Conservation (phyloP, 2,113 vertebrate species). For the Manacus vitellinus region DNA sequence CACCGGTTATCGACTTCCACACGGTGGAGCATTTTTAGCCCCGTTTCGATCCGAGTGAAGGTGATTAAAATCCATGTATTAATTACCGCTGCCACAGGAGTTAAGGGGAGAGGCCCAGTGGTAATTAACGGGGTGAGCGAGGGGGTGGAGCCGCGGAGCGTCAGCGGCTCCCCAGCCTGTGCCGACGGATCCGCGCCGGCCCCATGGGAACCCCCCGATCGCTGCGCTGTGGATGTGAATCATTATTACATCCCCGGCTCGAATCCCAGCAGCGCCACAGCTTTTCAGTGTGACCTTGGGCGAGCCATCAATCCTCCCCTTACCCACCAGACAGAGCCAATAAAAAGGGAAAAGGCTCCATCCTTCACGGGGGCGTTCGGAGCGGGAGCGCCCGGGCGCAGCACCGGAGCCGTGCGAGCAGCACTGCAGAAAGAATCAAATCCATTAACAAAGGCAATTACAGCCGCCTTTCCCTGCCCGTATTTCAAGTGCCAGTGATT, state of each 20-base stretch:
- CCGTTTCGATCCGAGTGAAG: background rate
- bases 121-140: constrained; percentile 7
- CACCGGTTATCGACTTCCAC: background rate
- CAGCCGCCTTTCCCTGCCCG: background rate
- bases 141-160: background rate
- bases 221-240: background rate
- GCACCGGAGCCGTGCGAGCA: background rate
- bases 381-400: background rate
- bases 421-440: background rate
- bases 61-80: background rate
- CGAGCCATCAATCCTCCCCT: background rate
- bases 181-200: background rate
- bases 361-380: background rate
- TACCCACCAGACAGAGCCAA: background rate
- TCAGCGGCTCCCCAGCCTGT: background rate
- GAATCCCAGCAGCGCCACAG: background rate
- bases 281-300: background rate
- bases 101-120: background rate
- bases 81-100: constrained; percentile 19
- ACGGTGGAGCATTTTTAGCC: background rate
- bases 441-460: background rate
- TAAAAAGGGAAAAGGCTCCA: background rate
- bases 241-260: background rate
- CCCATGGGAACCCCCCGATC: background rate
- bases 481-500: background rate